Evolutionary conservation across 2,113 vertebrate genomes (phyloP).

Genomic region (Danio rerio): GRCz12tu NC_133183.1:31491501-31492000

Average conservation of each 20-base stretch:
- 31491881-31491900: too few species aligned
- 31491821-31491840: background rate
- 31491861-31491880: too few species aligned
- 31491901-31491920: too few species aligned
- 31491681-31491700: background rate
- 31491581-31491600: background rate
- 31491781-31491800: background rate
- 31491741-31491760: background rate
- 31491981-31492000: too few species aligned
- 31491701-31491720: background rate
- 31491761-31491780: background rate
- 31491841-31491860: too few species aligned
- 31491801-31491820: background rate
- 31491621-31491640: background rate
- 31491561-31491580: background rate
- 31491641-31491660: background rate
- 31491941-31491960: too few species aligned
- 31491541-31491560: constrained; percentile 14
- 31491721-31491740: too few species aligned
- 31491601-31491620: background rate
- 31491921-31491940: too few species aligned
- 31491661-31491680: background rate
- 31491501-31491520: constrained; percentile 54
- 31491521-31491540: background rate
- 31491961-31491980: too few species aligned